Conservation (phyloP, 2,113 vertebrate genomes). For the Arvicanthis niloticus region DNA sequence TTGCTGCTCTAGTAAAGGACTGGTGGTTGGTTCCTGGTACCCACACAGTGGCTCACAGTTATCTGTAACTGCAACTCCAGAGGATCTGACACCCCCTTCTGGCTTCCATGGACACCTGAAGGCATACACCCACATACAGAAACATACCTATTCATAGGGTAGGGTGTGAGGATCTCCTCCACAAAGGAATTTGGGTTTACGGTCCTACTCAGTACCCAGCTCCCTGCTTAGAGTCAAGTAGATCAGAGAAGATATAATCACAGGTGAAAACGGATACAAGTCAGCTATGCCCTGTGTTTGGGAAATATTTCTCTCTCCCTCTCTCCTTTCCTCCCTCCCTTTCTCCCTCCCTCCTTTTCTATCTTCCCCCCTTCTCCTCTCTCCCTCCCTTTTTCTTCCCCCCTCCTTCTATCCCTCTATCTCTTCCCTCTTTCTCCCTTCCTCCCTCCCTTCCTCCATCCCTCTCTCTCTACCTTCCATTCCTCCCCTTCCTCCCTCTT, state of each 20-base stretch:
- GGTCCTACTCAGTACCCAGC: neutral
- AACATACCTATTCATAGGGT: accelerated
- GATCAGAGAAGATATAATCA: neutral
- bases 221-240: neutral
- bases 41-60: neutral
- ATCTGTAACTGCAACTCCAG: neutral
- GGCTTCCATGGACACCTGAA: neutral
- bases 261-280: neutral
- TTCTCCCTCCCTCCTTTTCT: accelerated
- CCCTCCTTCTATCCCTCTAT: neutral
- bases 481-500: neutral
- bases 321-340: neutral
- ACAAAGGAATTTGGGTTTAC: neutral
- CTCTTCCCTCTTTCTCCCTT: neutral
- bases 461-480: no score
- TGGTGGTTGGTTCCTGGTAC: neutral
- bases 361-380: neutral
- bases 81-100: neutral
- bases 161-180: neutral
- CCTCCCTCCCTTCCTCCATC: accelerated
- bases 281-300: neutral
- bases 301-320: neutral
- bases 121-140: no score
- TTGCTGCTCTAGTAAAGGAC: neutral
- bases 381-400: no score